These are phyloP conservation scores for Microplitis deprimator DNA, from an alignment of 2,888 invertebrate genomes.

Conservation along the genomic window DNA sequence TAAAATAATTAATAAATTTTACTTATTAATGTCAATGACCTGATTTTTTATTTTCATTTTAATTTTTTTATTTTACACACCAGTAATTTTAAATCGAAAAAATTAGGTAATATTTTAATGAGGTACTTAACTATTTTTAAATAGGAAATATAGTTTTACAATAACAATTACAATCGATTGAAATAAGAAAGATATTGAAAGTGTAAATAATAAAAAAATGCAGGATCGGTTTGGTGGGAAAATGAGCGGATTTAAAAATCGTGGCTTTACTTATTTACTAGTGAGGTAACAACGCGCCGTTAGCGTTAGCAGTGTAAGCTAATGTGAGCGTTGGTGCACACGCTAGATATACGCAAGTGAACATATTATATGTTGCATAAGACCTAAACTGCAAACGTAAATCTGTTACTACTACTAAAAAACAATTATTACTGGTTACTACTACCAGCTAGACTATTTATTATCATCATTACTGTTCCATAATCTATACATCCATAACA, in stretches of 20 bases:
- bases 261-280: slow-evolving; percentile 42
- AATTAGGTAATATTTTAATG: background rate
- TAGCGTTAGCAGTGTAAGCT: slow-evolving; percentile 15
- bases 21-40: slow-evolving; percentile 53
- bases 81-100: no score
- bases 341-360: slow-evolving; percentile 33
- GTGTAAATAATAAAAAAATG: background rate
- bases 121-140: background rate
- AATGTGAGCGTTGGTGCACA: background rate
- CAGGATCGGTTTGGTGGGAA: slow-evolving; percentile 32
- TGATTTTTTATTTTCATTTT: slow-evolving; percentile 32
- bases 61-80: slow-evolving; percentile 46
- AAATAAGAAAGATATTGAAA: slow-evolving; percentile 6
- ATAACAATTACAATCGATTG: background rate
- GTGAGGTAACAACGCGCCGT: slow-evolving; percentile 43
- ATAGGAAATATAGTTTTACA: background rate
- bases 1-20: slow-evolving; percentile 42
- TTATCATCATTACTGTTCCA: background rate
- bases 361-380: slow-evolving; percentile 39
- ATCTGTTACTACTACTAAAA: slow-evolving; percentile 25
- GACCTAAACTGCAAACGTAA: slow-evolving; percentile 28
- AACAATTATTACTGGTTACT: background rate
- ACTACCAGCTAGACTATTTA: background rate
- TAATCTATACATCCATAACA: background rate
- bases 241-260: slow-evolving; percentile 43